Evolutionary conservation across 2,888 invertebrate species (phyloP).

Genomic region (Phengaris arion): DNA sequence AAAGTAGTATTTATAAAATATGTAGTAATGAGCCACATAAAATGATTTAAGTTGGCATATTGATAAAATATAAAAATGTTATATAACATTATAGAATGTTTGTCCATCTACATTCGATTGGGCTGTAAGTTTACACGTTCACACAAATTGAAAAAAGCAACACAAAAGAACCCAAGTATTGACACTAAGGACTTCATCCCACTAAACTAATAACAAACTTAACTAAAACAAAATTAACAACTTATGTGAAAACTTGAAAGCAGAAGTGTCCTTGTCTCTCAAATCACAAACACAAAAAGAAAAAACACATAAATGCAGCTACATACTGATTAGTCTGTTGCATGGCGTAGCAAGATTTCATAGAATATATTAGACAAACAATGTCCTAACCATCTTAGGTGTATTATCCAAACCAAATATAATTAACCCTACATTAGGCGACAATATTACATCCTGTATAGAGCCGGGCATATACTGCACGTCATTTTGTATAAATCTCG

Average conservation of each 20-base stretch:
- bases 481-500: too few species aligned
- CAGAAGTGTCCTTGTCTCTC: constrained; percentile 7
- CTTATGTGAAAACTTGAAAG: not conserved
- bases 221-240: constrained; percentile 28
- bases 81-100: not conserved
- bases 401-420: too few species aligned
- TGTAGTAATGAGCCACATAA: too few species aligned
- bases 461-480: too few species aligned
- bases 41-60: too few species aligned
- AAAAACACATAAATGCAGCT: constrained; percentile 9
- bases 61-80: too few species aligned
- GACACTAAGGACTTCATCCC: not conserved
- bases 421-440: too few species aligned
- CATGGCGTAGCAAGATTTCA: not conserved
- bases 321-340: constrained; percentile 8
- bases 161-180: not conserved
- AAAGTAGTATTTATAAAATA: too few species aligned
- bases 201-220: constrained; percentile 27
- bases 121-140: not conserved
- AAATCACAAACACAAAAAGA: not conserved
- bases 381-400: not conserved
- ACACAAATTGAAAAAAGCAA: not conserved
- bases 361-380: not conserved
- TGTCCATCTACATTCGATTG: not conserved
- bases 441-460: too few species aligned